Percentiles rank a stretch among this genome's conserved stretches.
phyloP scores from a whole-genome alignment of 2,888 invertebrate species.

The Maniola hyperantus region DNA sequence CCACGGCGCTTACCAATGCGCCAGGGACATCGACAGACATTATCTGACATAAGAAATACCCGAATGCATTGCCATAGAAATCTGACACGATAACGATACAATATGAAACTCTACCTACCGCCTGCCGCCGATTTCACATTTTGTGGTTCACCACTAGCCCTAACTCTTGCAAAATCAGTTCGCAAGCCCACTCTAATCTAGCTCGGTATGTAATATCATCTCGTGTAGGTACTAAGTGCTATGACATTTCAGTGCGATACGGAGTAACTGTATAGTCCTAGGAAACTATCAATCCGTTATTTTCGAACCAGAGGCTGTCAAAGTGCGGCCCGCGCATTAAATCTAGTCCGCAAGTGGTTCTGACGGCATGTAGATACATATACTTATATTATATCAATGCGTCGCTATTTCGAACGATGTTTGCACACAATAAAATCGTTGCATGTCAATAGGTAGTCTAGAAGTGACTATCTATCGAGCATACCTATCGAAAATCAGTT shows the following conservation, averaged over 20 bases:
- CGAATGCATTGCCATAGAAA: not conserved
- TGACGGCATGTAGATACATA: too few species aligned
- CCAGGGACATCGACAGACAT: too few species aligned
- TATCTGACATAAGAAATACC: too few species aligned
- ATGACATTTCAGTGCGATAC: slow-evolving; percentile 41
- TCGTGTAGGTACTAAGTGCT: slow-evolving; percentile 33
- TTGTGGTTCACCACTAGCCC: slow-evolving; percentile 31
- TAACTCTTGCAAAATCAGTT: slow-evolving; percentile 26
- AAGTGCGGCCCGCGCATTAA: not conserved
- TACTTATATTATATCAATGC: too few species aligned
- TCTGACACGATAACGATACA: not conserved
- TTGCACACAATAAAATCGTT: too few species aligned
- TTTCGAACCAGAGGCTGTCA: slow-evolving; percentile 1
- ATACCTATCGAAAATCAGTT: too few species aligned
- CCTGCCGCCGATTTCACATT: slow-evolving; percentile 28
- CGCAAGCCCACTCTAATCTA: slow-evolving; percentile 28
- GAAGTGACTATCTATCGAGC: too few species aligned
- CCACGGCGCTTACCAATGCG: too few species aligned
- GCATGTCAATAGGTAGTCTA: too few species aligned
- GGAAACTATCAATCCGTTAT: slow-evolving; percentile 38
- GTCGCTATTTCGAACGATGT: too few species aligned
- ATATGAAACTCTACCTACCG: not conserved
- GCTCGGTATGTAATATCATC: slow-evolving; percentile 36
- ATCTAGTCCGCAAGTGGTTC: not conserved
- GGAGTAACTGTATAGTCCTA: slow-evolving; percentile 38